phyloP scores from a whole-genome alignment of 2,113 vertebrate genomes.

The Periophthalmus modestus region DNA sequence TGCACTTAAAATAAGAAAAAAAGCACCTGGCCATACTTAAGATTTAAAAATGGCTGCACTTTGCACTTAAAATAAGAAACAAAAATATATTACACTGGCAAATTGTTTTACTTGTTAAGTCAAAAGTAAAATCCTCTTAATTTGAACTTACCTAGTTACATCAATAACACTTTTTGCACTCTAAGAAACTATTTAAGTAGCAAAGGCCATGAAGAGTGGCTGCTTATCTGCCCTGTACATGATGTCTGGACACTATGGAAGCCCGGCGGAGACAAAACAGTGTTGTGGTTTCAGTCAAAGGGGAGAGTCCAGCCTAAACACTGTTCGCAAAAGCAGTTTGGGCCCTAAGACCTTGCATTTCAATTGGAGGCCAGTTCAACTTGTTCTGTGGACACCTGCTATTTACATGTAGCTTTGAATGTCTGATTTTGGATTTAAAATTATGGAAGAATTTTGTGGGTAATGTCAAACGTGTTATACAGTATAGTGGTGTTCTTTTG shows the following conservation, averaged over 20 bases:
- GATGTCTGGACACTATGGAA: slow-evolving; percentile 44
- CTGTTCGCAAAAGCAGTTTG: slow-evolving; percentile 9
- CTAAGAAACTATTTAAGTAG: too few relatives aligned
- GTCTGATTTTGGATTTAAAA: neutral
- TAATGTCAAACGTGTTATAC: too few relatives aligned
- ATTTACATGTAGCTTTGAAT: neutral
- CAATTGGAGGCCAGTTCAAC: neutral
- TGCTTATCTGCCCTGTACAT: slow-evolving; percentile 48
- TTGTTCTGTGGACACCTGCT: slow-evolving; percentile 2
- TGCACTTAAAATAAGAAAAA: too few relatives aligned
- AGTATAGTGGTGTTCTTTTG: too few relatives aligned
- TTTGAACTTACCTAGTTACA: too few relatives aligned
- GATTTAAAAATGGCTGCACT: too few relatives aligned
- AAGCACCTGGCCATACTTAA: too few relatives aligned
- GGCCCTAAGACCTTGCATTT: slow-evolving; percentile 1
- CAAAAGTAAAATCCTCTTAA: too few relatives aligned
- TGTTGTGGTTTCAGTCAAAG: slow-evolving; percentile 66
- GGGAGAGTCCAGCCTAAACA: slow-evolving; percentile 71
- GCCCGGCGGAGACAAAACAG: slow-evolving; percentile 70
- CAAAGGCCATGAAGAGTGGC: slow-evolving; percentile 23
- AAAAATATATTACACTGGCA: too few relatives aligned
- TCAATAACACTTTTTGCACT: too few relatives aligned
- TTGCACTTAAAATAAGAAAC: too few relatives aligned
- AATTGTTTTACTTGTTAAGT: too few relatives aligned
- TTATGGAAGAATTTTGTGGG: neutral